Evolutionary conservation across 2,888 invertebrate genomes (phyloP).

Genomic region (Chalcis sispes): DNA sequence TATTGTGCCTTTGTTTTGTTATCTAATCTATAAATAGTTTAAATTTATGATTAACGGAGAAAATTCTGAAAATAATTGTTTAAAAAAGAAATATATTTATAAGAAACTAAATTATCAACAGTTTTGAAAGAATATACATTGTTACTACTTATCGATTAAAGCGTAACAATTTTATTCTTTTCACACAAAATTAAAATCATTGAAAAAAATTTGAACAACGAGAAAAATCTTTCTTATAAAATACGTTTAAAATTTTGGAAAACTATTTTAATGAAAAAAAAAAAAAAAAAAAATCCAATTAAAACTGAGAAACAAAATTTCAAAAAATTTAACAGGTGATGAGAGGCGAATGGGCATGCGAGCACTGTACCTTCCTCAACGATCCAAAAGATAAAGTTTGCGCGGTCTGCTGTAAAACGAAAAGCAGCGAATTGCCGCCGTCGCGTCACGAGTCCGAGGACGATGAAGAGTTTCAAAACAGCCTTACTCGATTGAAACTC

Average conservation of each 20-base stretch:
- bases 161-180: too few species aligned
- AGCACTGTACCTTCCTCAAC: constrained; percentile 93
- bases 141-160: too few species aligned
- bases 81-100: too few species aligned
- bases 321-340: constrained; percentile 30
- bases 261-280: not conserved
- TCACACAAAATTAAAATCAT: too few species aligned
- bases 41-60: too few species aligned
- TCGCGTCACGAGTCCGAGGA: constrained; percentile 55
- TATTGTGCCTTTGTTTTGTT: not conserved
- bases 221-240: too few species aligned
- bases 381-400: constrained; percentile 88
- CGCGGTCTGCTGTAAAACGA: constrained; percentile 90
- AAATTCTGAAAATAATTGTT: too few species aligned
- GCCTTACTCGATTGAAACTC: constrained; percentile 62
- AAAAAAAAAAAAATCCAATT: not conserved
- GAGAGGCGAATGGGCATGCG: constrained; percentile 85
- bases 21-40: not conserved
- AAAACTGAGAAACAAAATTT: too few species aligned
- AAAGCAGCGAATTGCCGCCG: constrained; percentile 69
- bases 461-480: constrained; percentile 61
- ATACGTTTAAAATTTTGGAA: too few species aligned
- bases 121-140: too few species aligned
- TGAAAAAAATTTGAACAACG: too few species aligned
- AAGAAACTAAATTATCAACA: too few species aligned